Percentiles rank a stretch among this genome's conserved stretches.
Conservation (phyloP, 2,888 invertebrate genomes). For the Trachelus stipa region DNA sequence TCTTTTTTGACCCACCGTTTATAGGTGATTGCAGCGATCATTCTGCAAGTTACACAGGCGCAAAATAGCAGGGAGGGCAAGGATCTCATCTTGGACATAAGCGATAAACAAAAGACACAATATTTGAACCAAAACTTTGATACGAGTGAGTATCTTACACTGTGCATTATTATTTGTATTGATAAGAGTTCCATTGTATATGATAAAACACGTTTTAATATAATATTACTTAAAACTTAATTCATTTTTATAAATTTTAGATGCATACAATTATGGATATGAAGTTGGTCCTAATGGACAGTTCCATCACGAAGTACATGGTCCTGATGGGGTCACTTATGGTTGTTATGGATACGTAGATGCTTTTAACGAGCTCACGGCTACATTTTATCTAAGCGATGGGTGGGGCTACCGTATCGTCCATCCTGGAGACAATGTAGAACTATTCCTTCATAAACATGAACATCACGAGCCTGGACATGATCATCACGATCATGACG, state of each 20-base stretch:
- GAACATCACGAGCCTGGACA: constrained; percentile 48
- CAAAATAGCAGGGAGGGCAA: constrained; percentile 62
- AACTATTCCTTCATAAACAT: constrained; percentile 72
- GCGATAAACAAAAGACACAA: constrained; percentile 79
- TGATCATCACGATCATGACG: constrained; percentile 35
- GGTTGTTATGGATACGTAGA: constrained; percentile 85
- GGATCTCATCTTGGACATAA: constrained; percentile 79
- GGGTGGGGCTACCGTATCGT: constrained; percentile 82
- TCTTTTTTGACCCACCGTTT: constrained; percentile 18
- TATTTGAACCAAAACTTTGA: constrained; percentile 82
- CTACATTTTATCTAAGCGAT: constrained; percentile 83
- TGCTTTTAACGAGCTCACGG: constrained; percentile 74
- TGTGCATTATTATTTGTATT: not conserved
- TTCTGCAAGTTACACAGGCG: constrained; percentile 62
- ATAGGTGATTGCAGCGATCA: constrained; percentile 66
- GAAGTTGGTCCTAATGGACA: constrained; percentile 79
- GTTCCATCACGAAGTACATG: constrained; percentile 83
- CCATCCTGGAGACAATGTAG: constrained; percentile 76
- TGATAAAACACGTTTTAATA: not conserved
- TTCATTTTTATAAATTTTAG: constrained; percentile 62
- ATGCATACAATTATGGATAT: constrained; percentile 82
- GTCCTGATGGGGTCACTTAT: constrained; percentile 82
- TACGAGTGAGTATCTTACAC: constrained; percentile 72
- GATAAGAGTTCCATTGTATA: not conserved
- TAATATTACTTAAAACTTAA: not conserved